These are phyloP conservation scores for Odontomyia ornata DNA, from an alignment of 2,888 invertebrate genomes.

Conservation along the genomic window DNA sequence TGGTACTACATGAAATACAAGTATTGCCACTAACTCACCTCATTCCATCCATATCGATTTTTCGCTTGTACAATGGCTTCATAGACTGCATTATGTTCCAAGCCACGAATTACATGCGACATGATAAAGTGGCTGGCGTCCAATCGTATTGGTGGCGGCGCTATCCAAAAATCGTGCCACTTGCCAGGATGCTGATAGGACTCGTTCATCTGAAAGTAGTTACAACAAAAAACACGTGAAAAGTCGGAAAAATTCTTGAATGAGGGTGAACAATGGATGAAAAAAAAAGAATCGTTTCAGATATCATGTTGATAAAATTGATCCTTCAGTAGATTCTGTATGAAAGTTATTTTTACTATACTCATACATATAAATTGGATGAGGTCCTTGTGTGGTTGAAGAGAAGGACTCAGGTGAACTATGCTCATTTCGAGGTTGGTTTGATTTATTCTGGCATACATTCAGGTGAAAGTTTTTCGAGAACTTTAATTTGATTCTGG, in stretches of 20 bases:
- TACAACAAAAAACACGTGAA: not conserved
- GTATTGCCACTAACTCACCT: conserved; percentile 62
- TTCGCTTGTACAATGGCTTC: conserved; percentile 79
- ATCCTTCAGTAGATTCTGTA: too few species aligned
- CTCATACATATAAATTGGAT: too few species aligned
- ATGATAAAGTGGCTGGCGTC: conserved; percentile 67
- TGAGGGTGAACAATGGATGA: too few species aligned
- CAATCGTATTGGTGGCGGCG: conserved; percentile 61
- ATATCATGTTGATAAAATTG: not conserved
- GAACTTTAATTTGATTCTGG: too few species aligned
- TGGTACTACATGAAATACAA: not conserved
- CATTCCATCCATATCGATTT: conserved; percentile 79
- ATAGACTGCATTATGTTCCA: conserved; percentile 75
- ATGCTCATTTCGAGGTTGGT: too few species aligned
- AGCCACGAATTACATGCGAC: conserved; percentile 70
- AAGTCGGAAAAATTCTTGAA: not conserved
- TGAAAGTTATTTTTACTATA: too few species aligned
- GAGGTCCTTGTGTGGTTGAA: too few species aligned
- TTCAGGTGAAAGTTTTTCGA: too few species aligned
- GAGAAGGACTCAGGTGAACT: too few species aligned
- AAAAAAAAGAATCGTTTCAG: not conserved
- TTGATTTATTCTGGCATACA: too few species aligned
- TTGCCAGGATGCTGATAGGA: conserved; percentile 76
- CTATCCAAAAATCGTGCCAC: conserved; percentile 71
- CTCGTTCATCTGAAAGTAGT: conserved; percentile 71